Base-by-base conservation (phyloP, 2,888 invertebrate species). In the Icerya purchasi region DNA sequence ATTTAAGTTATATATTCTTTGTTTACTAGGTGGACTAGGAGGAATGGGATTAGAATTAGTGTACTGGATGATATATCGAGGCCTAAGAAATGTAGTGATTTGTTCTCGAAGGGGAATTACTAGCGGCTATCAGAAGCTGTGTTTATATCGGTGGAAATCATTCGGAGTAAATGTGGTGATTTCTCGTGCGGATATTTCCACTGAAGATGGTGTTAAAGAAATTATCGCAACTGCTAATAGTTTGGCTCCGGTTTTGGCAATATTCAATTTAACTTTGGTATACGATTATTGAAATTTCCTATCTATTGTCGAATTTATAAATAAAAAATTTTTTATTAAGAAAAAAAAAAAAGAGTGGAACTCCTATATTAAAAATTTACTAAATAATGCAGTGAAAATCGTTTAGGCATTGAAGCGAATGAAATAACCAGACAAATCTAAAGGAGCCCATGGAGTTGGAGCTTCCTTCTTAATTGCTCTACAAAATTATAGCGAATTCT, bases 11-110 rank as follows among this genome's bases (percentile, higher is more conserved):
- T n/a, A n/a, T n/a, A n/a, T n/a, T n/a, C n/a, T n/a, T n/a, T n/a
- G n/a, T n/a, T n/a, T n/a, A n/a, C n/a, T 24, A 63, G 63, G 63
- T 18, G 63, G 63, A 10, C 60, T 63, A 1, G 63, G 63, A 24
- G 63, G 62, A 18, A 62, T 63, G 21, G 63, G 63, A 24, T 22
- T 63, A 59, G 62, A 62, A 49, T 50, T 63, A 18, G 50, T 60
- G 0, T 57, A 63, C 14, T 63, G 63, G 63, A 36, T 59, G 21
- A 14, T 62, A 1, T 50, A 49, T 53, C 54, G 63, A 14, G 62
- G 62, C 1, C 61, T 62, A 1, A 58, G 49, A 19, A 61, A 63
- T 53, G 53, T 63, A 22, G 50, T 63, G 8, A 49, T 63, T 1
- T 58, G 61, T 50, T 63, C 63, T 21, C 59, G 63, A 19, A 61